Percentiles rank a stretch among this genome's conserved stretches.
phyloP scores from a whole-genome alignment of 2,797 vertebrate species.

The Denticeps clupeoides region DNA sequence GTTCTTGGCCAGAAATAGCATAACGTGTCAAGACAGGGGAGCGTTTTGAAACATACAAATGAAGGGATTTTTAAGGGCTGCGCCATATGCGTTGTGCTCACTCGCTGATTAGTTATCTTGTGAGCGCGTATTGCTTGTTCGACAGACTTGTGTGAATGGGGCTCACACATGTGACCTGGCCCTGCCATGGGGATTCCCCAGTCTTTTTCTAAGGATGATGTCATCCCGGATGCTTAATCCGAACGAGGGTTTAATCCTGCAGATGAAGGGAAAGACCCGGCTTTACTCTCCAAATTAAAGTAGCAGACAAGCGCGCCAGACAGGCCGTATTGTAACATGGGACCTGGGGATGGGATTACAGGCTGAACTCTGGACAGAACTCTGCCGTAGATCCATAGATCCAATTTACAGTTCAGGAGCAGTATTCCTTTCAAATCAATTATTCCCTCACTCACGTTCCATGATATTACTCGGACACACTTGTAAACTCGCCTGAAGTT shows the following conservation, averaged over 20 bases:
- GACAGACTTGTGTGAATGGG: slow-evolving; percentile 1
- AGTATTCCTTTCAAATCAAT: too few relatives aligned
- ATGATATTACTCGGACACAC: too few relatives aligned
- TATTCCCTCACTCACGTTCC: too few relatives aligned
- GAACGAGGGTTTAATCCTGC: slow-evolving; percentile 50
- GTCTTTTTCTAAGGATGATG: slow-evolving; percentile 52
- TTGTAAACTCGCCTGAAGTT: too few relatives aligned
- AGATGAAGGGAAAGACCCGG: slow-evolving; percentile 54
- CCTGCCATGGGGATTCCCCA: slow-evolving; percentile 36
- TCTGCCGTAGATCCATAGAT: too few relatives aligned
- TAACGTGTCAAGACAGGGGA: slow-evolving; percentile 6
- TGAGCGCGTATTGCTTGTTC: not conserved
- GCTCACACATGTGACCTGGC: not conserved
- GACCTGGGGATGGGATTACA: too few relatives aligned
- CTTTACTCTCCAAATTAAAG: slow-evolving; percentile 52
- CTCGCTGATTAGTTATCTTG: too few relatives aligned
- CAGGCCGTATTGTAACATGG: slow-evolving; percentile 21
- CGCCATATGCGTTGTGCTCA: too few relatives aligned
- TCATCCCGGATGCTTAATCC: slow-evolving; percentile 55
- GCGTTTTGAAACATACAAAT: not conserved
- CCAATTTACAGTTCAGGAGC: too few relatives aligned
- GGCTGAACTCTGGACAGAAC: too few relatives aligned
- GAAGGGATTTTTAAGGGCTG: too few relatives aligned
- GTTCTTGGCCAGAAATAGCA: slow-evolving; percentile 32
- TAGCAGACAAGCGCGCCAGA: slow-evolving; percentile 38